Evolutionary conservation across 2,888 invertebrate genomes (phyloP).

Genomic region (Acheta domesticus): DNA sequence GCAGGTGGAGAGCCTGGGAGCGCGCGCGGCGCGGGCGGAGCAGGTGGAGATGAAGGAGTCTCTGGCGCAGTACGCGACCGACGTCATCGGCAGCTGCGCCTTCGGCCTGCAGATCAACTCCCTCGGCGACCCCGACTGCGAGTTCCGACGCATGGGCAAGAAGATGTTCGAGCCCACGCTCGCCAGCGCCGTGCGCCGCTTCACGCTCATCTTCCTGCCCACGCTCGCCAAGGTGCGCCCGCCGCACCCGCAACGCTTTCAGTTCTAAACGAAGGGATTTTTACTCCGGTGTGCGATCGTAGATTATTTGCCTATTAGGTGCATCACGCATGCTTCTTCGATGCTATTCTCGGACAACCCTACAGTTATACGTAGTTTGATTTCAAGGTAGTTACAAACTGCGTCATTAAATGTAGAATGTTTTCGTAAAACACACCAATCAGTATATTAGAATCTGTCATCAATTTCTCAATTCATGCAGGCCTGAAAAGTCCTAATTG

Average conservation of each 20-base stretch:
- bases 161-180: constrained; percentile 38
- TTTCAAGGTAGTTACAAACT: too few species aligned
- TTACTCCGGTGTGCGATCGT: not conserved
- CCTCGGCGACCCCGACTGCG: constrained; percentile 35
- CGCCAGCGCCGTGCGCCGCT: constrained; percentile 36
- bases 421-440: too few species aligned
- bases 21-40: too few species aligned
- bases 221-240: constrained; percentile 44
- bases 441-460: too few species aligned
- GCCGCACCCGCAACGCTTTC: constrained; percentile 26
- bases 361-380: too few species aligned
- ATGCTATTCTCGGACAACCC: too few species aligned
- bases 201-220: constrained; percentile 44
- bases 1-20: not conserved
- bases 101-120: constrained; percentile 48
- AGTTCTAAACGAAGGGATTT: constrained; percentile 37
- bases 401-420: too few species aligned
- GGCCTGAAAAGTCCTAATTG: too few species aligned
- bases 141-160: constrained; percentile 40
- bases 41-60: constrained; percentile 40
- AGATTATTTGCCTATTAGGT: too few species aligned
- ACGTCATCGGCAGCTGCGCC: constrained; percentile 50
- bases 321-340: too few species aligned
- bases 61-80: constrained; percentile 46
- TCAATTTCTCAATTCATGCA: too few species aligned